phyloP scores from a whole-genome alignment of 37 sponge, comb jelly and placozoan species.

The Agelas oroides region DNA sequence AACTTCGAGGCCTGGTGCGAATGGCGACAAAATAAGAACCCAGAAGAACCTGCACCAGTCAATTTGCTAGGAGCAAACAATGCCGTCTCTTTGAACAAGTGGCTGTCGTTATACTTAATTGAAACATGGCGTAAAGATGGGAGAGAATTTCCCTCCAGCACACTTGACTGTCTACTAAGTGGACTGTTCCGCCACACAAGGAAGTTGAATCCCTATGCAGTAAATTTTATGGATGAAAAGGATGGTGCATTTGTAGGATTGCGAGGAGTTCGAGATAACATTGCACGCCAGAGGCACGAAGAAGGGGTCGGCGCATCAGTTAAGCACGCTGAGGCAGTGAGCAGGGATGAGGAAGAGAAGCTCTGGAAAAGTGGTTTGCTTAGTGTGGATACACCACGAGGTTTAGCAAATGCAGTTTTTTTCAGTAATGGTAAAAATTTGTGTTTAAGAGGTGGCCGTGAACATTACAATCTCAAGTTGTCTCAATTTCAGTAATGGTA shows the following conservation, averaged over 20 bases:
- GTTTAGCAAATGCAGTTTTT: too few relatives aligned
- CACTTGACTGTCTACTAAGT: conserved; percentile 7
- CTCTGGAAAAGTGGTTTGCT: too few relatives aligned
- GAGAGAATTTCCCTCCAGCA: conserved; percentile 1
- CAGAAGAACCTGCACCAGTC: neutral
- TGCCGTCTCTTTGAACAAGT: conserved; percentile 7
- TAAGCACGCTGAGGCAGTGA: conserved; percentile 11
- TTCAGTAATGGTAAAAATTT: neutral
- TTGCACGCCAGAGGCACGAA: neutral
- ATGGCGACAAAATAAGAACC: neutral
- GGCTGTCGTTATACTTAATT: conserved; percentile 31
- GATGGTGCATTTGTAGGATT: conserved; percentile 3
- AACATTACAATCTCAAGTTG: neutral
- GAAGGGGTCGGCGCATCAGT: conserved; percentile 32
- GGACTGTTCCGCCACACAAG: conserved; percentile 10
- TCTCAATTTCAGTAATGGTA: too few relatives aligned
- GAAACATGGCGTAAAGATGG: conserved; percentile 34
- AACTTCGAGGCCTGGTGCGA: neutral
- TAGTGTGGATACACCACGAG: too few relatives aligned
- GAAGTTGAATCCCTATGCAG: neutral
- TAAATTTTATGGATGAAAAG: conserved; percentile 18
- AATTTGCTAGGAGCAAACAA: neutral
- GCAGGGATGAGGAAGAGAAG: neutral
- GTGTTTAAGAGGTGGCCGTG: too few relatives aligned
- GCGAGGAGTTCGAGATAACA: conserved; percentile 10